Conservation (phyloP, 1,140 invertebrate genomes). For the Watersipora subatra region DNA sequence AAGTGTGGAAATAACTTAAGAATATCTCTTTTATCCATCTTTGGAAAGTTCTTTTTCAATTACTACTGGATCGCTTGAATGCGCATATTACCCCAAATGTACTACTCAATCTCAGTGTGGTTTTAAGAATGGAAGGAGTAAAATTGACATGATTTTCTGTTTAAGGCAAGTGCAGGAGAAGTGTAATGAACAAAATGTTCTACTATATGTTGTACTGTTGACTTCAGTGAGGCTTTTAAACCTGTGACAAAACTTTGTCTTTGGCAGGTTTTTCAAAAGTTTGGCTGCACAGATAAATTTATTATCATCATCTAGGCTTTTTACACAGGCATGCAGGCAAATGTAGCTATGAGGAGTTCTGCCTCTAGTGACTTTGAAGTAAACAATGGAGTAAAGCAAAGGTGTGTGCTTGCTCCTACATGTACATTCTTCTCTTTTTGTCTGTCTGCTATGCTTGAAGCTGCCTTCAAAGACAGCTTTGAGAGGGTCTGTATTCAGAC, state of each 20-base stretch:
- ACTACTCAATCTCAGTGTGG: conserved; percentile 7
- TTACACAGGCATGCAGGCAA: conserved; percentile 6
- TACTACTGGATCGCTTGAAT: conserved; percentile 5
- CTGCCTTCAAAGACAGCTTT: background rate
- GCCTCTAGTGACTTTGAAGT: background rate
- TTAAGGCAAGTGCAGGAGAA: conserved; percentile 7
- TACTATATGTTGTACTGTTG: background rate
- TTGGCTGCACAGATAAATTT: conserved; percentile 9
- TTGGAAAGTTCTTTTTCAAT: conserved; percentile 7
- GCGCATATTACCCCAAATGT: background rate
- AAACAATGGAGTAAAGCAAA: conserved; percentile 10
- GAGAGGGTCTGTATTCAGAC: background rate
- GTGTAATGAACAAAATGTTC: background rate
- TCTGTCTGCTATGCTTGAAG: background rate
- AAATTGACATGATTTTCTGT: conserved; percentile 4
- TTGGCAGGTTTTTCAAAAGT: background rate
- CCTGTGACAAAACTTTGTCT: background rate
- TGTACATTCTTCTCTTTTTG: background rate
- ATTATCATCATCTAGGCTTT: conserved; percentile 5
- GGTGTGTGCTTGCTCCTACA: conserved; percentile 9
- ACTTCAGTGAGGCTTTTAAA: conserved; percentile 5
- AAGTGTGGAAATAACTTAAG: conserved; percentile 13
- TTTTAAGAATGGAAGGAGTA: conserved; percentile 1
- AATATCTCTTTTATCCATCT: conserved; percentile 10
- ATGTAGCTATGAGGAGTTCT: background rate